These are phyloP conservation scores for Labeo calbasu DNA, from an alignment of 2,797 vertebrate genomes.

Conservation along the genomic window DNA sequence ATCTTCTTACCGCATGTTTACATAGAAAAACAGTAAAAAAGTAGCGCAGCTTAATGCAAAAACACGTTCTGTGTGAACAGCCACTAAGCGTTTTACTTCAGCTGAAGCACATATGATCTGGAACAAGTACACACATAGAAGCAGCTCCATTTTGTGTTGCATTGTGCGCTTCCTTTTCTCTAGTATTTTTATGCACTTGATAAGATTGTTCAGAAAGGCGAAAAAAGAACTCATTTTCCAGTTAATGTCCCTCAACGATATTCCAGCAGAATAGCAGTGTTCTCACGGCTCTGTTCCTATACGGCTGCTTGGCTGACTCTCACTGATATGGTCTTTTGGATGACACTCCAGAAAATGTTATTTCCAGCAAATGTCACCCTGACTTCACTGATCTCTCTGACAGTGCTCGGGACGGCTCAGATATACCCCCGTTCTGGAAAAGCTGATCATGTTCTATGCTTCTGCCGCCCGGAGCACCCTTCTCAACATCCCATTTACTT, in stretches of 20 bases:
- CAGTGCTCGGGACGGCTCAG: constrained; percentile 27
- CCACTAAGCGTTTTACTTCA: no score
- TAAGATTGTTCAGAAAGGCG: constrained; percentile 16
- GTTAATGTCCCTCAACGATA: constrained; percentile 43
- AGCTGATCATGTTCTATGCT: constrained; percentile 52
- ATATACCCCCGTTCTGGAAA: constrained; percentile 40
- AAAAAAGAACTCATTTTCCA: constrained; percentile 6
- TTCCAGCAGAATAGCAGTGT: constrained; percentile 23
- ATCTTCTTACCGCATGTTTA: not conserved
- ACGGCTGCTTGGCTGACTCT: constrained; percentile 21
- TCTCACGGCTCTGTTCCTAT: not conserved
- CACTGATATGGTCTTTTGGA: constrained; percentile 41
- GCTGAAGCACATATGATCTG: not conserved
- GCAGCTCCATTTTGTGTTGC: not conserved
- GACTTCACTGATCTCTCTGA: constrained; percentile 41
- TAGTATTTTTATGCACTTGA: constrained; percentile 17
- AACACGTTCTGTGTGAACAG: no score
- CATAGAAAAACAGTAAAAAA: no score
- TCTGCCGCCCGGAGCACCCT: constrained; percentile 44
- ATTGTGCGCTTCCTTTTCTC: not conserved
- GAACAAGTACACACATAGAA: not conserved
- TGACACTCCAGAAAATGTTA: constrained; percentile 37
- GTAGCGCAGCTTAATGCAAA: no score
- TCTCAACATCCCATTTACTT: constrained; percentile 42
- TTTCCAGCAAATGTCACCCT: constrained; percentile 49